Base-by-base conservation (phyloP, 2,113 vertebrate species). In the Planiliza haematocheilus region DNA sequence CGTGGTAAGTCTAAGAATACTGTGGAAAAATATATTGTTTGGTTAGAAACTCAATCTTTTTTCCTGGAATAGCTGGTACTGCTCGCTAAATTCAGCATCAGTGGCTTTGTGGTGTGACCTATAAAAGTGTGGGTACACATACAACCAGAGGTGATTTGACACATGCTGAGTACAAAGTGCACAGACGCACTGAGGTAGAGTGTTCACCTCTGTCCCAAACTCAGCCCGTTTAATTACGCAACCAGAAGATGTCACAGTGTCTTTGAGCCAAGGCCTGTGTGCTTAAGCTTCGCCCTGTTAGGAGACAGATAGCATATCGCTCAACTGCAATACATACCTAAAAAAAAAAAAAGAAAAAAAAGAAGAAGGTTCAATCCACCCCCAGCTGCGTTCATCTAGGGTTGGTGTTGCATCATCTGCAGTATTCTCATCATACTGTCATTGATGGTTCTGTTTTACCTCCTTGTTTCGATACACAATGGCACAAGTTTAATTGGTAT, bases 281-380 rank as follows among this genome's bases (percentile, higher is more conserved):
- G 62, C 34, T 9, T 5, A 37, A 37, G 50, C 48, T 3, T 7
- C 14, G 38, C 12, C 10, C 65, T 88, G 76, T 74, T 76, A 53
- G 9, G 0, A n/a, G 20, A 60, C 50, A 79, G 91, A 92, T 92
- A 91, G 14, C 76, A 17, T 91, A 92, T 91, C 91, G 1, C 11
- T 50, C 1, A 0, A 66, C 43, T 78, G 68, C 83, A 89, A 43
- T 4, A 37, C 8, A 10, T 5, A 6, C n/a, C n/a, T n/a, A n/a
- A n/a, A n/a, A 30, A 30, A 30, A 30, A 30, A 30, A 30, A 30
- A 14, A 11, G 10, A 39, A 5, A 10, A 16, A 20, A 48, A 62
- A 36, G 72, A 45, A 65, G 17, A 7, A 7, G 18, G 13, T 7
- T 34, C n/a, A 34, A 12, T 45, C 74, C 55, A 20, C 41, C 48